Percentiles rank a stretch among this genome's conserved stretches.
Conservation (phyloP, 2,113 vertebrate genomes). For the Bubo bubo region DNA sequence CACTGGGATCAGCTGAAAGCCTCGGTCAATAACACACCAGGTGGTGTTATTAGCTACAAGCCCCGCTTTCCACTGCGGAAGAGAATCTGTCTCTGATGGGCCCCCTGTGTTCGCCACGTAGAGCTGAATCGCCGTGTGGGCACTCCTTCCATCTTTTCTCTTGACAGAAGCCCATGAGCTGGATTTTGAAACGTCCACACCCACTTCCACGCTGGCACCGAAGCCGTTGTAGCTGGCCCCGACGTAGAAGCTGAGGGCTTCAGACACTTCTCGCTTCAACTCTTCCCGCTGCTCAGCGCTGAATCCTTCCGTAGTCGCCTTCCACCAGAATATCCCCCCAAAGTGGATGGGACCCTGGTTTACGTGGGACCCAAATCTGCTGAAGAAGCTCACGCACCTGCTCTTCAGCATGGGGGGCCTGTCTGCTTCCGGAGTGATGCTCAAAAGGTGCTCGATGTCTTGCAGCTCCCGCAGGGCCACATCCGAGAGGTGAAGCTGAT, state of each 20-base stretch:
- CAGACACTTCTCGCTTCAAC: not conserved
- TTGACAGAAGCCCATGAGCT: not conserved
- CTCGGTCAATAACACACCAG: constrained; percentile 69
- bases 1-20: constrained; percentile 57
- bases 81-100: constrained; percentile 1
- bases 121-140: not conserved
- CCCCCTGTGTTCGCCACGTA: constrained; percentile 50
- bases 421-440: not conserved
- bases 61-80: constrained; percentile 58
- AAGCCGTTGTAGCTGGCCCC: not conserved
- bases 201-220: fast-evolving
- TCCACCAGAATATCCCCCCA: constrained; percentile 77
- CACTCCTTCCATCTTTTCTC: not conserved
- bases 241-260: not conserved
- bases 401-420: not conserved
- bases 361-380: constrained; percentile 68
- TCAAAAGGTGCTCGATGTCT: constrained; percentile 28
- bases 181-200: not conserved
- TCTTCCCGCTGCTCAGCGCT: not conserved
- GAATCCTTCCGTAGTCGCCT: constrained; percentile 47
- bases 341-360: constrained; percentile 71
- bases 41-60: constrained; percentile 55
- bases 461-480: constrained; percentile 60
- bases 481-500: constrained; percentile 58
- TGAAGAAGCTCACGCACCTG: constrained; percentile 53